phyloP scores from a whole-genome alignment of 2,113 vertebrate species.

The Myrmophylax atrothorax region DNA sequence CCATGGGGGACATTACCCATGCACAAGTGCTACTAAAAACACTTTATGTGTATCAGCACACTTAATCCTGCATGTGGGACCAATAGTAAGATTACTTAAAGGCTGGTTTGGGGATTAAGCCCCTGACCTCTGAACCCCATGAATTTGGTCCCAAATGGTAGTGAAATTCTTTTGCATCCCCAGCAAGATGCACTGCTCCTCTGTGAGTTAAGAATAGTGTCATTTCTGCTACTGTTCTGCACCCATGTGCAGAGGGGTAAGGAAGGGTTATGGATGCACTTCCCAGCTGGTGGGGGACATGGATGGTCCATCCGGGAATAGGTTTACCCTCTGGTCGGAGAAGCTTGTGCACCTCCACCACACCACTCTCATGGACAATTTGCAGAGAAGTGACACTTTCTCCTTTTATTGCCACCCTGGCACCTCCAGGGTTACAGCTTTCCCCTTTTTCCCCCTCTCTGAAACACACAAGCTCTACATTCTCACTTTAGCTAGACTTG shows the following conservation, averaged over 20 bases:
- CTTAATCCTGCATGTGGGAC: not conserved
- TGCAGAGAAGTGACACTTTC: not conserved
- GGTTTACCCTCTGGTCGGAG: not conserved
- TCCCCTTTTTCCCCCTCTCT: not conserved
- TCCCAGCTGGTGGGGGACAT: not conserved
- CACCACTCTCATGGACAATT: rapidly evolving
- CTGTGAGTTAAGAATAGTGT: not conserved
- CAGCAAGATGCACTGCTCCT: not conserved
- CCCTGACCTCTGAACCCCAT: not conserved
- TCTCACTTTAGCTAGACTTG: not conserved
- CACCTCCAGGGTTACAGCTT: not conserved
- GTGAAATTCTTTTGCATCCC: not conserved
- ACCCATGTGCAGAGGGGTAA: rapidly evolving
- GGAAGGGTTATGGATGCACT: rapidly evolving
- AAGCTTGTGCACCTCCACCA: not conserved
- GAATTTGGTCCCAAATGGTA: not conserved
- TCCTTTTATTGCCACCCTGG: not conserved
- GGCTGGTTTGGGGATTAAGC: not conserved
- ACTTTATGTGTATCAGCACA: not conserved
- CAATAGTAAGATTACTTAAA: not conserved
- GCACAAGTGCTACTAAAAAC: not conserved
- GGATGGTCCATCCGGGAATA: rapidly evolving
- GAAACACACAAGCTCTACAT: not conserved
- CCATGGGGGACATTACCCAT: not conserved
- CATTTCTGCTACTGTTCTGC: not conserved